Evolutionary conservation across 1,140 invertebrate genomes (phyloP).

Genomic region (Solen grandis): DNA sequence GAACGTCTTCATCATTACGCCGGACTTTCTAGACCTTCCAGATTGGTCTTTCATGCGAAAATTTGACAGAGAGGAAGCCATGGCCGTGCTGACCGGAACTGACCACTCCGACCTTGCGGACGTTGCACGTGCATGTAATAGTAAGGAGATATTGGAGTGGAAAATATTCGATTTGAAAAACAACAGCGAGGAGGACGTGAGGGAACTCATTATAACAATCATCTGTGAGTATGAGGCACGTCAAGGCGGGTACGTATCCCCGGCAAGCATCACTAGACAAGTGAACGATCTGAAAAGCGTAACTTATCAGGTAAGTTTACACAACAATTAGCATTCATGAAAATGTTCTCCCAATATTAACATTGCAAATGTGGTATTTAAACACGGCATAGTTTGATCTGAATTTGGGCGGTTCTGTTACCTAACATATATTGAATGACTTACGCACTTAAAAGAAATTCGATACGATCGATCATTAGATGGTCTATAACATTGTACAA

Average conservation of each 20-base stretch:
- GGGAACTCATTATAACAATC: conserved; percentile 11
- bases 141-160: neutral
- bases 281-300: conserved; percentile 27
- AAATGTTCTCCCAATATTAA: neutral
- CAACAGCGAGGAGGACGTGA: conserved; percentile 19
- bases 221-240: conserved; percentile 12
- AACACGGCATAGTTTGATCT: neutral
- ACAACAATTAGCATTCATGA: neutral
- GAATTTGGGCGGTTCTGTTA: neutral
- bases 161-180: neutral
- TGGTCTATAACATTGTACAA: neutral
- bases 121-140: neutral
- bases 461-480: neutral
- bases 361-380: neutral
- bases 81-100: conserved; percentile 32
- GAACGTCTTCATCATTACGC: conserved; percentile 45
- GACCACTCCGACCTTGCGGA: conserved; percentile 22
- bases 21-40: conserved; percentile 22
- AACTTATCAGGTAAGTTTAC: neutral
- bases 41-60: conserved; percentile 16
- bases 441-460: neutral
- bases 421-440: neutral
- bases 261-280: conserved; percentile 5
- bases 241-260: neutral
- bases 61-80: neutral